Conservation (phyloP, 2,888 invertebrate species). For the Lissonota sp. region DNA sequence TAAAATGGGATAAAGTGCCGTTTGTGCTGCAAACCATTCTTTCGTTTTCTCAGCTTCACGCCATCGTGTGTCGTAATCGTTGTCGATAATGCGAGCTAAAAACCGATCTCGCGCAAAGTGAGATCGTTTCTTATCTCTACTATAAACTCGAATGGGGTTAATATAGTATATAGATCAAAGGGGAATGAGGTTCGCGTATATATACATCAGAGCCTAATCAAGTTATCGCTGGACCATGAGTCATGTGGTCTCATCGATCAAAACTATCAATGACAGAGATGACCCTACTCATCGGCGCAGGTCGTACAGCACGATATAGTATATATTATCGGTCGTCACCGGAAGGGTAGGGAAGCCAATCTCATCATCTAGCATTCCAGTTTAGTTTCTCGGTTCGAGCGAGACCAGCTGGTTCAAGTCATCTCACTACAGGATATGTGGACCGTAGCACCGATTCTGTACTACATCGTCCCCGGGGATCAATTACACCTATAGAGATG, state of each 20-base stretch:
- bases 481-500: too few relatives aligned
- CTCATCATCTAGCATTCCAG: constrained; percentile 27
- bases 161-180: constrained; percentile 4
- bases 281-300: constrained; percentile 51
- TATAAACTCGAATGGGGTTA: constrained; percentile 19
- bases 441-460: not conserved
- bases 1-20: constrained; percentile 42
- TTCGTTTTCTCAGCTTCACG: not conserved
- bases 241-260: constrained; percentile 78
- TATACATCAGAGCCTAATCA: constrained; percentile 75
- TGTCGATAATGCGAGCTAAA: constrained; percentile 5
- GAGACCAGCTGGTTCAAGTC: not conserved
- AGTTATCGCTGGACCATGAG: constrained; percentile 74
- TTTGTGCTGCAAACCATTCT: not conserved
- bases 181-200: constrained; percentile 28
- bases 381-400: constrained; percentile 43
- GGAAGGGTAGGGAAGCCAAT: constrained; percentile 21
- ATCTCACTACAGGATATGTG: not conserved
- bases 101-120: not conserved
- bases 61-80: constrained; percentile 1
- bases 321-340: constrained; percentile 5
- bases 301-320: constrained; percentile 19
- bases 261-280: constrained; percentile 81
- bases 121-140: not conserved
- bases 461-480: not conserved